Conservation (phyloP, 2,797 vertebrate species). For the Peromyscus attwateri region DNA sequence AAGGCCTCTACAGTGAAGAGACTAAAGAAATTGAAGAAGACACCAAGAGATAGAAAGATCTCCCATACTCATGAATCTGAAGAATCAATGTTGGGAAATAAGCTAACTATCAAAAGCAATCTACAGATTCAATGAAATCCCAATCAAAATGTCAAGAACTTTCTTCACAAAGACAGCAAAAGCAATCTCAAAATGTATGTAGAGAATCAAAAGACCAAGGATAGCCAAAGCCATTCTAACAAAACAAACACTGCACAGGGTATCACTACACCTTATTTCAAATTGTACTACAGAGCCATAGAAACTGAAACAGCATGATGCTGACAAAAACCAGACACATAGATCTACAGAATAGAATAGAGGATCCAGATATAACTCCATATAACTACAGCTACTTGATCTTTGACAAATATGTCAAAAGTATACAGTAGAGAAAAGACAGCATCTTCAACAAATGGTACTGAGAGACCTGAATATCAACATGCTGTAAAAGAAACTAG, state of each 20-base stretch:
- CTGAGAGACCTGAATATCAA: neutral
- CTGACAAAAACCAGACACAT: neutral
- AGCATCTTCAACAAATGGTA: neutral
- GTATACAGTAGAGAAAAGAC: neutral
- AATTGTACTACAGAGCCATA: neutral
- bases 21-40: neutral
- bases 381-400: neutral
- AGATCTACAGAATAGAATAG: neutral
- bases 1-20: neutral
- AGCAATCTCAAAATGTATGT: neutral
- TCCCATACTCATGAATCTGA: neutral
- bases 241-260: neutral
- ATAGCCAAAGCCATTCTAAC: neutral
- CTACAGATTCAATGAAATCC: neutral
- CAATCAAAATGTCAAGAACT: neutral
- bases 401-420: neutral
- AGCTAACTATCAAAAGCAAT: neutral
- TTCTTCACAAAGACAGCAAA: neutral
- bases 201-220: neutral
- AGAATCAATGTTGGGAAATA: neutral
- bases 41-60: neutral
- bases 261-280: neutral
- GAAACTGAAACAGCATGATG: neutral
- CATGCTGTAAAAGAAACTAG: neutral
- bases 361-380: neutral